Evolutionary conservation across 2,113 vertebrate genomes (phyloP), one percentile per base, ranked within the genome.

Genomic region (Lates calcarifer): DNA sequence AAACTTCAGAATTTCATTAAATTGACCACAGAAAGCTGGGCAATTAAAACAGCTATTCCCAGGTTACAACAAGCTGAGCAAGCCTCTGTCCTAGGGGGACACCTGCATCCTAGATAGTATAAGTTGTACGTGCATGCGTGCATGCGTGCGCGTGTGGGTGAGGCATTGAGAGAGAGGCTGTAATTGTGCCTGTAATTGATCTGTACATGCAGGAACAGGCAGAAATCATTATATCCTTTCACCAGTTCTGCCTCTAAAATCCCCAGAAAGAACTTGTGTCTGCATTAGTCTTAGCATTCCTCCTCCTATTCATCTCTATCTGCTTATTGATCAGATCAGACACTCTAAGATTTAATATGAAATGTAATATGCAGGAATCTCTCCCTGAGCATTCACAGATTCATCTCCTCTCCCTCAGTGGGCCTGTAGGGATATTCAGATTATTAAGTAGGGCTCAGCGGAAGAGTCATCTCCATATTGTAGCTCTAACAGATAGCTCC

Each of bases 381-480:
- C 92, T 93, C 92, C 92, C 92, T 81, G 88, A 92, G 91, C 93
- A 92, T 91, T 91, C 81, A 2, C 80, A 92, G 81, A 91, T 94
- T 94, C 93, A 94, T 95, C 95, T 95, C 90, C 88, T 94, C 93
- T 95, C 82, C 88, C 87, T 87, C 90, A 92, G 93, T 92, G 94
- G 92, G 90, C 90, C 95, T 94, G 92, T 93, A 95, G 95, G 93
- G 95, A 95, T 93, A 91, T 94, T 95, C 93, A 82, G 93, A 95
- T 95, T 95, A 95, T 96, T 95, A 95, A 95, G 93, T 95, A 94
- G 94, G 89, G 92, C 94, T 94, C 95, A 94, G 91, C 85, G 72
- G 90, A 92, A 87, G 92, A 92, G 90, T 94, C 95, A 94, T 95
- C 93, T 93, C 91, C 91, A 93, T 91, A 90, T 91, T 88, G 89